Evolutionary conservation across 2,888 invertebrate species (phyloP).

Genomic region (Tineola bisselliella): DNA sequence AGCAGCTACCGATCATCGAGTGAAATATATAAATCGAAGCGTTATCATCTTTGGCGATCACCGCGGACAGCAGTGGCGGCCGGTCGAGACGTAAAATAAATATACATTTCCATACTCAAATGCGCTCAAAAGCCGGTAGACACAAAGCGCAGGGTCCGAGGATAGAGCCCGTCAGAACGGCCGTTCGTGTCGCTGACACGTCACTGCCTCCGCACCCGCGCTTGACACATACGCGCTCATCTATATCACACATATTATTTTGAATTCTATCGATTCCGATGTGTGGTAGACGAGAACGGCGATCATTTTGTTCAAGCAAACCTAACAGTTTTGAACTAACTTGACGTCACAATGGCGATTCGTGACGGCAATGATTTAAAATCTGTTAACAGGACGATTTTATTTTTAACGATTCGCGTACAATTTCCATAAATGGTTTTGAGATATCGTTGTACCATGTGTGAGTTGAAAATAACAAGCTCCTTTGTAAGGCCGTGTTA

Average conservation of each 20-base stretch:
- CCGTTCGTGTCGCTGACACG: conserved; percentile 24
- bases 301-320: conserved; percentile 66
- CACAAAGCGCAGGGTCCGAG: conserved; percentile 29
- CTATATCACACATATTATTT: conserved; percentile 64
- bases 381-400: conserved; percentile 67
- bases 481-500: conserved; percentile 10
- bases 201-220: conserved; percentile 19
- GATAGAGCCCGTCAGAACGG: conserved; percentile 24
- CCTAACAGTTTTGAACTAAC: conserved; percentile 65
- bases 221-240: conserved; percentile 41
- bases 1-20: conserved; percentile 59
- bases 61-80: conserved; percentile 43
- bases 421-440: conserved; percentile 66
- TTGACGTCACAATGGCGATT: conserved; percentile 63
- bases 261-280: conserved; percentile 66
- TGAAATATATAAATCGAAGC: conserved; percentile 63
- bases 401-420: conserved; percentile 68
- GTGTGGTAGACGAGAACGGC: conserved; percentile 58
- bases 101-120: conserved; percentile 63
- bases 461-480: conserved; percentile 13
- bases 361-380: conserved; percentile 68
- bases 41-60: conserved; percentile 63
- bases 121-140: conserved; percentile 31
- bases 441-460: conserved; percentile 37
- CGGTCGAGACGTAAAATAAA: conserved; percentile 54